phyloP scores from a whole-genome alignment of 2,888 invertebrate species.

The Urechis unicinctus region DNA sequence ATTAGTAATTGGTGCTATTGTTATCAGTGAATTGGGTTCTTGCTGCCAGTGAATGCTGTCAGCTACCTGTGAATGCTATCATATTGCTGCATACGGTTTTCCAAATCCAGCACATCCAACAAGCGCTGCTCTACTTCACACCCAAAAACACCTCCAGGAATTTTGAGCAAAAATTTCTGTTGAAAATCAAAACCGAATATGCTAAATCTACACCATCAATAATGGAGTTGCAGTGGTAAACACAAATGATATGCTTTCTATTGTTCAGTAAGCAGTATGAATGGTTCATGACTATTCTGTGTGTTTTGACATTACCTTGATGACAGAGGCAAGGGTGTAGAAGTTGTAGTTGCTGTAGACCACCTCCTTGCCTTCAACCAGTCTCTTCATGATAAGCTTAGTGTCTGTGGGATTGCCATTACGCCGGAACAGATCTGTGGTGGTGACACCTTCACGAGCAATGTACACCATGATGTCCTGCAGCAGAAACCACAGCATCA shows the following conservation, averaged over 20 bases:
- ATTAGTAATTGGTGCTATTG: too few species aligned
- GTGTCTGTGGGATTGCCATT: slow-evolving; percentile 48
- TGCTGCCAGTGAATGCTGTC: too few species aligned
- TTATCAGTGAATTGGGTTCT: too few species aligned
- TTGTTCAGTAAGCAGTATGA: too few species aligned
- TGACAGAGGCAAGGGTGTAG: slow-evolving; percentile 94
- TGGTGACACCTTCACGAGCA: slow-evolving; percentile 47
- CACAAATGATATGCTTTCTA: too few species aligned
- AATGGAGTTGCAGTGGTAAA: too few species aligned
- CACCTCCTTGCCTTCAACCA: slow-evolving; percentile 45
- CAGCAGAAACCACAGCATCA: slow-evolving; percentile 7
- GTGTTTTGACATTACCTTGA: slow-evolving; percentile 60
- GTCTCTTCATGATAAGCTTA: slow-evolving; percentile 39
- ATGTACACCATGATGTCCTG: slow-evolving; percentile 48
- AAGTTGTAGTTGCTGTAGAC: slow-evolving; percentile 53
- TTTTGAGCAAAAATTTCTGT: slow-evolving; percentile 86
- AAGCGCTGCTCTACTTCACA: slow-evolving; percentile 82
- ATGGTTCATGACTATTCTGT: not conserved
- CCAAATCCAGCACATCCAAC: slow-evolving; percentile 78
- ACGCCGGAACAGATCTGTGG: slow-evolving; percentile 44
- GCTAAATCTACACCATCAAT: too few species aligned
- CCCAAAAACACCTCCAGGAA: slow-evolving; percentile 94
- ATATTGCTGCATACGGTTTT: slow-evolving; percentile 76
- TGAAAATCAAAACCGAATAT: slow-evolving; percentile 12
- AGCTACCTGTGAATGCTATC: slow-evolving; percentile 89